These are phyloP conservation scores for Tinea semifulvella DNA, from an alignment of 2,888 invertebrate genomes.

Conservation along the genomic window DNA sequence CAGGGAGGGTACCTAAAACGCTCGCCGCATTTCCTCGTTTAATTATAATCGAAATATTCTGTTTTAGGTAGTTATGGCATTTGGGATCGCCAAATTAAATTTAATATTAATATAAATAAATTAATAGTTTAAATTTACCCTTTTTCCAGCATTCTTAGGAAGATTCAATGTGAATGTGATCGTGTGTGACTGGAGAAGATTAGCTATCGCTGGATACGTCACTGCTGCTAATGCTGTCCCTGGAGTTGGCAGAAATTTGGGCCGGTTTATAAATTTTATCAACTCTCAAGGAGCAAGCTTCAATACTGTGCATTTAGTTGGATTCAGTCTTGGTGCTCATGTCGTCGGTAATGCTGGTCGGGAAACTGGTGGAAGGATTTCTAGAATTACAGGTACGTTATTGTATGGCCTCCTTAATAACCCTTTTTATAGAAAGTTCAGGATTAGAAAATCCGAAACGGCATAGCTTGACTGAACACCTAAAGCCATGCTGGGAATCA, in stretches of 20 bases:
- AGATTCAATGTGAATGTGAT: conserved; percentile 33
- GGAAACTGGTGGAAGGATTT: conserved; percentile 27
- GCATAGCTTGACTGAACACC: too few relatives aligned
- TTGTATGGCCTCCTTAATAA: too few relatives aligned
- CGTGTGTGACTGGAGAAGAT: conserved; percentile 33
- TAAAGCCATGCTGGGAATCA: too few relatives aligned
- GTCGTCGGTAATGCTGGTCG: conserved; percentile 35
- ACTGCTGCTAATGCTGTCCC: conserved; percentile 33
- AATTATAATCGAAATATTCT: too few relatives aligned
- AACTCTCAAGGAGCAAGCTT: conserved; percentile 23
- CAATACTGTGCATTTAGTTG: conserved; percentile 32
- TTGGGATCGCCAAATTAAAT: too few relatives aligned
- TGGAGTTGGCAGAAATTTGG: conserved; percentile 31
- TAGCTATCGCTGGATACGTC: conserved; percentile 29
- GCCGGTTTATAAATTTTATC: conserved; percentile 31
- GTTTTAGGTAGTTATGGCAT: too few relatives aligned
- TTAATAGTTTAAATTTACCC: background rate
- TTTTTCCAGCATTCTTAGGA: conserved; percentile 25
- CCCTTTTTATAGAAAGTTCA: too few relatives aligned
- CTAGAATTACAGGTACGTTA: conserved; percentile 32
- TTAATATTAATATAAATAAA: too few relatives aligned
- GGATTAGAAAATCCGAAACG: background rate
- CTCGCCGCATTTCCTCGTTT: too few relatives aligned
- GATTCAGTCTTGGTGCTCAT: conserved; percentile 41
- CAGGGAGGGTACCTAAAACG: too few relatives aligned